Conservation (phyloP, 2,888 invertebrate genomes). For the Melinaea marsaeus region DNA sequence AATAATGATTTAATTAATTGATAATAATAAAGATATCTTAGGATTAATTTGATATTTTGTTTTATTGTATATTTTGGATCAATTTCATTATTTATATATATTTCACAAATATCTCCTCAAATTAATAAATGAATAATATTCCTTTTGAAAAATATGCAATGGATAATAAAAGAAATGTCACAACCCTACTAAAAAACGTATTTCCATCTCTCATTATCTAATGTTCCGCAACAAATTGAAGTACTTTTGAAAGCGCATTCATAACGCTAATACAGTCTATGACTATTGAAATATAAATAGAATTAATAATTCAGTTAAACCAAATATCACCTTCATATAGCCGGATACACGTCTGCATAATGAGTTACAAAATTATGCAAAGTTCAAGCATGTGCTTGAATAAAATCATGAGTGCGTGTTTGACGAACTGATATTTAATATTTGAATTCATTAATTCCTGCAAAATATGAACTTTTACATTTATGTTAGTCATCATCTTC, state of each 20-base stretch:
- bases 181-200: slow-evolving; percentile 10
- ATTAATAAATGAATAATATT: too few relatives aligned
- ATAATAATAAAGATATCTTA: background rate
- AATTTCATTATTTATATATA: too few relatives aligned
- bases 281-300: slow-evolving; percentile 15
- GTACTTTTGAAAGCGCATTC: slow-evolving; percentile 4
- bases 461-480: background rate
- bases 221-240: slow-evolving; percentile 7
- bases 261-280: slow-evolving; percentile 5
- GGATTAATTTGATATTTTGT: background rate
- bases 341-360: slow-evolving; percentile 11
- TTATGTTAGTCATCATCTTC: background rate
- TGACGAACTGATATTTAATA: background rate
- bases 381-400: slow-evolving; percentile 14
- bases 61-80: background rate
- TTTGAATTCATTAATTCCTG: slow-evolving; percentile 5
- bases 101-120: too few relatives aligned
- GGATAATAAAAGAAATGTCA: background rate
- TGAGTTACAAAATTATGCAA: slow-evolving; percentile 18
- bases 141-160: too few relatives aligned
- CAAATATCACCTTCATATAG: slow-evolving; percentile 14
- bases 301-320: slow-evolving; percentile 16
- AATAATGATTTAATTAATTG: slow-evolving; percentile 18
- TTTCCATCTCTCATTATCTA: slow-evolving; percentile 7
- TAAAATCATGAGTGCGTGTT: background rate